phyloP scores from a whole-genome alignment of 2,888 invertebrate species.

The Drosophila austrosaltans region DNA sequence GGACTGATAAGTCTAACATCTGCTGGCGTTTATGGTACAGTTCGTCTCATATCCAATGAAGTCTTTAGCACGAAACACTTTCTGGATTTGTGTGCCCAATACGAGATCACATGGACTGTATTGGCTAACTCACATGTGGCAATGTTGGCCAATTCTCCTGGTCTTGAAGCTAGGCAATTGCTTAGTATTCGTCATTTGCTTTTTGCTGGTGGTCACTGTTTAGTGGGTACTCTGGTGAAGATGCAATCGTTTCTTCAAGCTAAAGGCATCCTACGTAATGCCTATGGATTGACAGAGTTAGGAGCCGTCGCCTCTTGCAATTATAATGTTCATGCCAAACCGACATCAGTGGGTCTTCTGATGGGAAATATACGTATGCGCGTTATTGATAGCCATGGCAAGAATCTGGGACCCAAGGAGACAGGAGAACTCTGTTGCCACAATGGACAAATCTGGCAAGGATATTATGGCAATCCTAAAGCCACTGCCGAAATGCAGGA shows the following conservation, averaged over 20 bases:
- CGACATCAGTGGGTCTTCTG: constrained; percentile 71
- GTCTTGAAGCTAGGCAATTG: constrained; percentile 45
- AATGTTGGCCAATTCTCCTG: constrained; percentile 56
- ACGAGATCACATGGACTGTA: constrained; percentile 59
- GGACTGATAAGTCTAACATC: constrained; percentile 57
- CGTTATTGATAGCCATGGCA: constrained; percentile 63
- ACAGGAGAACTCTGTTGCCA: constrained; percentile 74
- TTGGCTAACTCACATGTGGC: constrained; percentile 68
- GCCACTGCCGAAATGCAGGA: constrained; percentile 74
- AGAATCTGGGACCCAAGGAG: constrained; percentile 62
- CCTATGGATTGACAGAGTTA: constrained; percentile 75
- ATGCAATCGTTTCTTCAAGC: constrained; percentile 52
- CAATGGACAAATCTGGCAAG: constrained; percentile 67
- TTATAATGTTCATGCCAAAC: constrained; percentile 43
- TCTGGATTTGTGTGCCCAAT: constrained; percentile 61
- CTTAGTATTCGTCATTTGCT: constrained; percentile 55
- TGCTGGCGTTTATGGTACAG: constrained; percentile 65
- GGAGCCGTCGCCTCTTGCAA: constrained; percentile 54
- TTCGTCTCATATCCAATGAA: constrained; percentile 63
- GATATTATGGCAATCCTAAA: constrained; percentile 76
- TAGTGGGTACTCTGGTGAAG: constrained; percentile 54
- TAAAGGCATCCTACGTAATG: constrained; percentile 59
- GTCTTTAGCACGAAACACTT: constrained; percentile 60
- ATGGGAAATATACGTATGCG: constrained; percentile 53
- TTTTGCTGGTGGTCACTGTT: constrained; percentile 66